phyloP scores from a whole-genome alignment of 2,113 vertebrate species.

The Sceloporus undulatus region DNA sequence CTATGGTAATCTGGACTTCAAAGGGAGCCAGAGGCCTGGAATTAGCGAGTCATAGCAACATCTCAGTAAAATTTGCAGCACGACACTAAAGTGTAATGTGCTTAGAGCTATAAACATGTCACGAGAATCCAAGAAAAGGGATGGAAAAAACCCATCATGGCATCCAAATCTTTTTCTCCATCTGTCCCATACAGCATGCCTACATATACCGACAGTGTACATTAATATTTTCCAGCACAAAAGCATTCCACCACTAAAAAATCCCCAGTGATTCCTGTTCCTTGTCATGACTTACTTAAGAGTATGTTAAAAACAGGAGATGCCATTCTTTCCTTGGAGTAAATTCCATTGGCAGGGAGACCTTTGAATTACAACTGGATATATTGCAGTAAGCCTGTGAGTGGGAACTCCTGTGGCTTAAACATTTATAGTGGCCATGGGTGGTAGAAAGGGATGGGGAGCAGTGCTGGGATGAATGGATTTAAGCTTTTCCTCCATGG shows the following conservation, averaged over 20 bases:
- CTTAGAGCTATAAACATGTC: neutral
- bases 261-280: neutral
- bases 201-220: neutral
- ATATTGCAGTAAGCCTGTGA: neutral
- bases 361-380: neutral
- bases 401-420: neutral
- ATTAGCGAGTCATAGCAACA: slow-evolving; percentile 10
- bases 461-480: neutral
- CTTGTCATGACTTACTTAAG: neutral
- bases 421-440: neutral
- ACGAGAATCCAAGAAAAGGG: neutral
- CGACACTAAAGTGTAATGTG: neutral
- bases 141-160: neutral
- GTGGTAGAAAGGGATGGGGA: neutral
- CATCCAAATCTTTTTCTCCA: neutral
- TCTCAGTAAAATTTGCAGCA: neutral
- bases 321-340: neutral
- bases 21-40: neutral
- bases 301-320: neutral
- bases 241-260: neutral
- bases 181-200: neutral
- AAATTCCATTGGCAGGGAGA: neutral
- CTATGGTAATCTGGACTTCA: slow-evolving; percentile 16
- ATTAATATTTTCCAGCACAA: neutral
- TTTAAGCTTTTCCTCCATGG: neutral